A percentile compares a stretch with the other conserved stretches of the same genome.
phyloP scores from a whole-genome alignment of 2,113 vertebrate genomes.

The Lycocorax pyrrhopterus region DNA sequence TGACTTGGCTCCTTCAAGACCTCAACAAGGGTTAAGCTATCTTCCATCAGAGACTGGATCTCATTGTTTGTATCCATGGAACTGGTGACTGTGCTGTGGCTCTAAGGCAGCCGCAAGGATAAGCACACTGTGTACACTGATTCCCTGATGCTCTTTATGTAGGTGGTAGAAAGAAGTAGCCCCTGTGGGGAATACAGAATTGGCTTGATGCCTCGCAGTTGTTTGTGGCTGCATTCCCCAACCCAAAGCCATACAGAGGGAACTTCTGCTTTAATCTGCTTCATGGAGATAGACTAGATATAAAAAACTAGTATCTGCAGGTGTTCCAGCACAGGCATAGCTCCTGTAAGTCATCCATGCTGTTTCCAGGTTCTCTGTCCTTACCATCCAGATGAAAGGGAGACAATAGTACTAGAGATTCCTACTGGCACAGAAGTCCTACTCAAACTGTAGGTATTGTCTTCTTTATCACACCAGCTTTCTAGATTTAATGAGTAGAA shows the following conservation, averaged over 20 bases:
- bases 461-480: not conserved
- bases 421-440: not conserved
- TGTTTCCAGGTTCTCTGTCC: not conserved
- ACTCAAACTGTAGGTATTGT: not conserved
- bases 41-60: not conserved
- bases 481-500: not conserved
- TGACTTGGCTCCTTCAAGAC: not conserved
- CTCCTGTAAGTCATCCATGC: not conserved
- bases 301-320: not conserved
- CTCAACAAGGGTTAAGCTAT: not conserved
- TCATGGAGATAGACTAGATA: not conserved
- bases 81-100: not conserved
- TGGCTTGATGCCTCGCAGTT: not conserved
- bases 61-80: not conserved
- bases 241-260: not conserved
- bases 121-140: not conserved
- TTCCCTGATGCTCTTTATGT: not conserved
- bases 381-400: not conserved
- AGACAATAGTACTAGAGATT: not conserved
- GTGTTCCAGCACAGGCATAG: not conserved
- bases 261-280: constrained; percentile 34
- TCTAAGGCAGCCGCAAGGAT: not conserved
- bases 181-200: not conserved
- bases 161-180: not conserved
- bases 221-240: not conserved